Conservation (phyloP, 2,797 vertebrate species). For the Ispidina picta region DNA sequence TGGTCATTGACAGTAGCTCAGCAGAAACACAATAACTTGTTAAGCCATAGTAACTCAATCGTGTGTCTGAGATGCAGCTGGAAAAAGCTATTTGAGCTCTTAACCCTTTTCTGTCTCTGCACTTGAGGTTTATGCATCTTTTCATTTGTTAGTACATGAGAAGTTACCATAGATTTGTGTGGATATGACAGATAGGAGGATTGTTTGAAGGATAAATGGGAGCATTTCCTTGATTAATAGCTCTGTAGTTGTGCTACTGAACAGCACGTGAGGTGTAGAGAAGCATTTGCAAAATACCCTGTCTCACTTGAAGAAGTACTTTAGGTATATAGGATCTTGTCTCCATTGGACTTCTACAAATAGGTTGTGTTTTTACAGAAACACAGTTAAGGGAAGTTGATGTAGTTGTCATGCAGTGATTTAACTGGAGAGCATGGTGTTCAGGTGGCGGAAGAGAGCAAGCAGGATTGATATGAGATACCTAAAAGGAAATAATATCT, state of each 20-base stretch:
- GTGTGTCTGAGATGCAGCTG: conserved; percentile 56
- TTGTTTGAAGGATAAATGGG: not conserved
- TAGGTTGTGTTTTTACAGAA: conserved; percentile 17
- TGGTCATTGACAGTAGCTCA: conserved; percentile 69
- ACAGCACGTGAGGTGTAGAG: not conserved
- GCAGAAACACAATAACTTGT: conserved; percentile 70
- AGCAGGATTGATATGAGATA: conserved; percentile 9
- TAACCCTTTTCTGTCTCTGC: conserved; percentile 7
- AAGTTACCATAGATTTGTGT: not conserved
- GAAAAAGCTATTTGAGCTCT: conserved; percentile 30
- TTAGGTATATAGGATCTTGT: not conserved
- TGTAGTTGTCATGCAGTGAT: not conserved
- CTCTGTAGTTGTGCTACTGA: not conserved
- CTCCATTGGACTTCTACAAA: not conserved
- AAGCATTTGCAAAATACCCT: not conserved
- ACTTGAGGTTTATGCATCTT: not conserved
- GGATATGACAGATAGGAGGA: not conserved
- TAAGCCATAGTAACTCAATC: conserved; percentile 64
- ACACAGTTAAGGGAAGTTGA: not conserved
- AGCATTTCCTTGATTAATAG: not conserved
- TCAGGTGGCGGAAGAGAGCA: conserved; percentile 51
- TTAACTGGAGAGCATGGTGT: conserved; percentile 3
- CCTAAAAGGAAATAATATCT: conserved; percentile 57
- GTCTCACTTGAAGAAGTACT: not conserved
- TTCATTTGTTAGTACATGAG: not conserved